A percentile compares a stretch with the other conserved stretches of the same genome.
Conservation (phyloP, 1,140 invertebrate species). For the Megalonaias nervosa region DNA sequence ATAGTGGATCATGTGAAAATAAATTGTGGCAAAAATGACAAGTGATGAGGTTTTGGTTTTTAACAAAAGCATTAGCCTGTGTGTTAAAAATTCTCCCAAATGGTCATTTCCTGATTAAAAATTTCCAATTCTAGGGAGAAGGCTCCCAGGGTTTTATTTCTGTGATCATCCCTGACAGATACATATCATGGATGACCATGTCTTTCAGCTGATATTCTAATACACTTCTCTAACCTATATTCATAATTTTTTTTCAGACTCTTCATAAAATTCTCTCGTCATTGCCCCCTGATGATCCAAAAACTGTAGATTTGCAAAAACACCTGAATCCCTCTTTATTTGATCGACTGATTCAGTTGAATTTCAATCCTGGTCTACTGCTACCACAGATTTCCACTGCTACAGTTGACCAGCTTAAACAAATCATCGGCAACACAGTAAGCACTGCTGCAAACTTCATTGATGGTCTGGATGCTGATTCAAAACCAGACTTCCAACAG, state of each 20-base stretch:
- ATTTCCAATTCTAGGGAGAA: no score
- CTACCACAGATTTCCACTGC: conserved; percentile 42
- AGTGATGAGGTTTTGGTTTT: no score
- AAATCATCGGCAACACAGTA: conserved; percentile 53
- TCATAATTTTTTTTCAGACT: conserved; percentile 39
- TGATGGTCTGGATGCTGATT: conserved; percentile 11
- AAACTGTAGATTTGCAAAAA: conserved; percentile 38
- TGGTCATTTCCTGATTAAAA: no score
- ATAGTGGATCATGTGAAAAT: no score
- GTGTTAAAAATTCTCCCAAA: no score
- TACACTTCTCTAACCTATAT: not conserved
- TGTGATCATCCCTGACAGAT: not conserved
- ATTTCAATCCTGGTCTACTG: conserved; percentile 45
- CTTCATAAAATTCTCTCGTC: conserved; percentile 56
- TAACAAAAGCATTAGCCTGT: no score
- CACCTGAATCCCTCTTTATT: conserved; percentile 45
- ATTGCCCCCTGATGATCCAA: conserved; percentile 56
- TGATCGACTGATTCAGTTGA: conserved; percentile 46
- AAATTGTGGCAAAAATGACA: no score
- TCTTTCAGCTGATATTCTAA: not conserved
- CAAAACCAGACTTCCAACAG: conserved; percentile 21
- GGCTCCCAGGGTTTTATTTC: no score
- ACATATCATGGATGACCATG: not conserved
- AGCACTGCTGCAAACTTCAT: conserved; percentile 45
- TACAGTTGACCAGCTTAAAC: conserved; percentile 45